Percentiles rank a stretch among this genome's conserved stretches.
Evolutionary conservation across 2,888 invertebrate genomes (phyloP).

Genomic region (Zaprionus obscuricornis): DNA sequence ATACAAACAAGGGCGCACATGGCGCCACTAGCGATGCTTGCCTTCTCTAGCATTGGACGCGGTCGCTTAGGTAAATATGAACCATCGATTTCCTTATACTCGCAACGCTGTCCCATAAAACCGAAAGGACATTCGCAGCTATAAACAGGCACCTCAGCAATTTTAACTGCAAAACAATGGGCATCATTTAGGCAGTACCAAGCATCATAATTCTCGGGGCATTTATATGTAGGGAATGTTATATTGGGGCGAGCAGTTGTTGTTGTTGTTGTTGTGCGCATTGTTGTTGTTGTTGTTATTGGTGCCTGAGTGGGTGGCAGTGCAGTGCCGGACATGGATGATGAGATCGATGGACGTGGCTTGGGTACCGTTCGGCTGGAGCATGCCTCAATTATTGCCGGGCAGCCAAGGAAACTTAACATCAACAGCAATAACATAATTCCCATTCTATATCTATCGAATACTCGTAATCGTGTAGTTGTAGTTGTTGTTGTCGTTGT

Average conservation of each 20-base stretch:
- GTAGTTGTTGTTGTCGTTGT: slow-evolving; percentile 22
- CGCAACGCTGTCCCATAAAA: slow-evolving; percentile 97
- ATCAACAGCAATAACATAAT: slow-evolving; percentile 39
- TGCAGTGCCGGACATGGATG: slow-evolving; percentile 68
- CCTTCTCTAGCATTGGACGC: slow-evolving; percentile 91
- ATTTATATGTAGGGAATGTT: slow-evolving; percentile 97
- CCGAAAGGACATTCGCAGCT: slow-evolving; percentile 98
- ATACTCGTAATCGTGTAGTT: slow-evolving; percentile 11
- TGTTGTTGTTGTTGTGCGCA: slow-evolving; percentile 86
- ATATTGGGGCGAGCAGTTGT: slow-evolving; percentile 95
- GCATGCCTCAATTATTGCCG: slow-evolving; percentile 75
- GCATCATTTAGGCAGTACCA: slow-evolving; percentile 98
- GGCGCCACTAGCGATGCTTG: slow-evolving; percentile 92
- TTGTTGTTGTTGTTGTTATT: slow-evolving; percentile 82
- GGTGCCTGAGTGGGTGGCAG: slow-evolving; percentile 59
- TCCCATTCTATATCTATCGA: slow-evolving; percentile 37
- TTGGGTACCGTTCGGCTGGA: slow-evolving; percentile 88
- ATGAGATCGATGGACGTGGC: slow-evolving; percentile 86
- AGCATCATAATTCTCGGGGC: slow-evolving; percentile 95
- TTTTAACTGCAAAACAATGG: slow-evolving; percentile 96
- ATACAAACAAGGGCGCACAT: slow-evolving; percentile 87
- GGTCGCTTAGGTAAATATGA: slow-evolving; percentile 91
- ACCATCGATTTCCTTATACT: slow-evolving; percentile 98
- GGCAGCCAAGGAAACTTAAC: slow-evolving; percentile 50
- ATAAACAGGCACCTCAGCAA: slow-evolving; percentile 95